Evolutionary conservation across 1,140 invertebrate species (phyloP), one percentile per base, ranked within the genome.

Genomic region (Drosophila ambigua): DNA sequence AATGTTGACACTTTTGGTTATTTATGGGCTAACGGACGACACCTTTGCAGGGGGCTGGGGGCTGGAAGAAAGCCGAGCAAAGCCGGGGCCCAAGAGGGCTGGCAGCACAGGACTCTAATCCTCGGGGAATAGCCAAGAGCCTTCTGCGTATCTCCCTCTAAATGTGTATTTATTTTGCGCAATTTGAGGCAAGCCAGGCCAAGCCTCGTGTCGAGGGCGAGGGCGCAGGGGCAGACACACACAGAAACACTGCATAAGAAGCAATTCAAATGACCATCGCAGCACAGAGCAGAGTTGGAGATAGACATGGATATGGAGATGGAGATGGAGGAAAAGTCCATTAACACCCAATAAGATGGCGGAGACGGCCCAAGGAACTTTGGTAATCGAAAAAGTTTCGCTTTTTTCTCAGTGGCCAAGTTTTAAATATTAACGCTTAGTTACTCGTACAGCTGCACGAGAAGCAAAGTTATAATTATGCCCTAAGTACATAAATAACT

Each of bases 1-100:
- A 89, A 88, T 88, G 83, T 88, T 88, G 83, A 88, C 83, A 88
- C 83, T 88, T 88, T 88, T 72, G 83, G 83, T 88, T 89, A 88
- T 88, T 88, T 88, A 88, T 88, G 83, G 84, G 67, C 79, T 66
- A 81, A 63, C 65, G 77, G 78, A 67, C 66, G 65, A 88, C 84
- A 88, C 83, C 83, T 88, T 88, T 71, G 35, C 35, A 39, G 35
- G 35, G 35, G 35, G 20, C 20, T 20, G 20, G 20, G 35, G 11
- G 35, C 1, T 3, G 31, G 4, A 28, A 28, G 26, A 28, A 28
- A 64, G 58, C 72, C 44, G 60, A 61, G 64, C 65, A 65, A 35
- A 48, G 57, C 20, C 35, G 26, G 26, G 43, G 26, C 41, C 48
- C 8, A 16, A 13, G 35, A 13, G 13, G 35, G 11, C 35, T 39